phyloP scores from a whole-genome alignment of 2,113 vertebrate species.

The Neolamprologus ventralis region DNA sequence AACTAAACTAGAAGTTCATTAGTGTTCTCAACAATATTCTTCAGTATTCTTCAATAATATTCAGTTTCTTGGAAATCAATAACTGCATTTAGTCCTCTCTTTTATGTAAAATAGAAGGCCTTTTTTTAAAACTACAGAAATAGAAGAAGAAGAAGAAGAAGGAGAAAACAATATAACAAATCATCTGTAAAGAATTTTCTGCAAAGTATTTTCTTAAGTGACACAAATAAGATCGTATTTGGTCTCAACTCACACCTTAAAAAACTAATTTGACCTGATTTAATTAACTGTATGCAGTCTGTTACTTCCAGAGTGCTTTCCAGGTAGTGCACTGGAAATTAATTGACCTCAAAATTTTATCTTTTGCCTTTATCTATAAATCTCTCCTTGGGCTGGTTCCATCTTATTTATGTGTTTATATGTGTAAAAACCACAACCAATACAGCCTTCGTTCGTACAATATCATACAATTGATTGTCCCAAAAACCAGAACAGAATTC shows the following conservation, averaged over 20 bases:
- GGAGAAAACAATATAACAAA: neutral
- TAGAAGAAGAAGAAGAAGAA: neutral
- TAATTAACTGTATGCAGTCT: neutral
- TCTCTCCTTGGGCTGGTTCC: too few species aligned
- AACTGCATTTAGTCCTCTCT: neutral
- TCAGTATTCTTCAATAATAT: too few species aligned
- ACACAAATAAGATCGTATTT: neutral
- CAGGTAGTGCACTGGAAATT: neutral
- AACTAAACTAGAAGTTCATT: neutral
- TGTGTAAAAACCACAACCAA: too few species aligned
- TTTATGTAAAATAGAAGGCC: neutral
- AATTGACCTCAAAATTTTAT: neutral
- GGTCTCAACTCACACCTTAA: neutral
- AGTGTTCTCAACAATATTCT: neutral
- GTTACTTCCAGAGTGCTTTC: neutral
- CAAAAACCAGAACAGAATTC: too few species aligned
- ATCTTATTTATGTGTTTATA: too few species aligned
- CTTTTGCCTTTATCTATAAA: too few species aligned
- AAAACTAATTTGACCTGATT: neutral
- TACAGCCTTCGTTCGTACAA: too few species aligned
- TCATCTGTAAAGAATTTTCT: neutral
- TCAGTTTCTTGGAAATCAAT: too few species aligned
- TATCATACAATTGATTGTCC: too few species aligned
- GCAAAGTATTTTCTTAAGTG: neutral
- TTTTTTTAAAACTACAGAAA: neutral